Evolutionary conservation across 2,113 vertebrate genomes (phyloP).

Genomic region (Onychostruthus taczanowskii): DNA sequence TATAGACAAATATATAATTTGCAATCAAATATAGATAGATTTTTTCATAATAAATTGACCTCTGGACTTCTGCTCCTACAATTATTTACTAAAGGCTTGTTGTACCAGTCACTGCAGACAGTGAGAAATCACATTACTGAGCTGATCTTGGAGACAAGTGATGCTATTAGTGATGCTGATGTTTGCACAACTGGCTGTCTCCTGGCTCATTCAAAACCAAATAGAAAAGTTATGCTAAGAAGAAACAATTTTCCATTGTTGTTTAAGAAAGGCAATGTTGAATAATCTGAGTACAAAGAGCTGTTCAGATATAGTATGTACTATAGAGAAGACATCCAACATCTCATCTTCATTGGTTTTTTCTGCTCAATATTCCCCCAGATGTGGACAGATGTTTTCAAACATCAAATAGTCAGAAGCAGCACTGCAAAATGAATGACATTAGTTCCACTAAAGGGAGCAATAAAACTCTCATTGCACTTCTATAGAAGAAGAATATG

Average conservation of each 20-base stretch:
- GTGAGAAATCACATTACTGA: background rate
- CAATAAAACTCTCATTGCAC: background rate
- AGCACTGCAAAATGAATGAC: background rate
- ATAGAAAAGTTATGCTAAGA: background rate
- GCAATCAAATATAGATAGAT: background rate
- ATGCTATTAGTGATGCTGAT: background rate
- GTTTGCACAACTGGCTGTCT: background rate
- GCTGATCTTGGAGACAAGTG: background rate
- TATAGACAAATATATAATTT: background rate
- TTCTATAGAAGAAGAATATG: background rate
- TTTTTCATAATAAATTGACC: background rate
- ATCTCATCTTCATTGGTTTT: background rate
- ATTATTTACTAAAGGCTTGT: background rate
- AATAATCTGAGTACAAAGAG: background rate
- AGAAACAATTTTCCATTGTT: background rate
- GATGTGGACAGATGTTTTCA: background rate
- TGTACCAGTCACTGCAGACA: background rate
- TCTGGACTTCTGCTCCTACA: background rate
- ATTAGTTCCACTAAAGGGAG: background rate
- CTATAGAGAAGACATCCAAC: background rate
- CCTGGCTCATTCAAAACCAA: background rate
- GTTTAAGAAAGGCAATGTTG: background rate
- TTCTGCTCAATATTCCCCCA: background rate
- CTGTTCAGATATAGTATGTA: background rate
- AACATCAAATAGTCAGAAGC: background rate